These are phyloP conservation scores for Tipula lateralis DNA, from an alignment of 2,888 invertebrate genomes.

Conservation along the genomic window DNA sequence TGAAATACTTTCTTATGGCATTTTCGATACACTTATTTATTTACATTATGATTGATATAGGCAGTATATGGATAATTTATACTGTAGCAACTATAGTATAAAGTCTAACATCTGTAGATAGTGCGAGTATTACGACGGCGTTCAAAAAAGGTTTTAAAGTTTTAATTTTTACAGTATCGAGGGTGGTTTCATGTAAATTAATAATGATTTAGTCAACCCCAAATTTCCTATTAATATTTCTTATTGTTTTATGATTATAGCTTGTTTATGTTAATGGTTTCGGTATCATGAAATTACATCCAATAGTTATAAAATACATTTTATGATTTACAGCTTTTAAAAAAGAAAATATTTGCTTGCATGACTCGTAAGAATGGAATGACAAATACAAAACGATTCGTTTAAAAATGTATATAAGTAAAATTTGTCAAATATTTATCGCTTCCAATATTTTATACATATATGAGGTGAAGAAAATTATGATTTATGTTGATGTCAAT, in stretches of 20 bases:
- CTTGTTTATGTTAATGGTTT: not conserved
- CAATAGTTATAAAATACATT: not conserved
- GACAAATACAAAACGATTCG: not conserved
- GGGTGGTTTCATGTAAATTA: not conserved
- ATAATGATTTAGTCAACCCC: not conserved
- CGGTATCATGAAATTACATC: not conserved
- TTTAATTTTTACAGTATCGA: not conserved
- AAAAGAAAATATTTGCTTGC: not conserved
- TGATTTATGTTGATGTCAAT: not conserved
- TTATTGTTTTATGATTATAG: not conserved
- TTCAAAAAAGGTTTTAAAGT: not conserved
- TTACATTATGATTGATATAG: constrained; percentile 16
- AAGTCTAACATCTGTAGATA: not conserved
- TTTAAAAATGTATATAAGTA: not conserved
- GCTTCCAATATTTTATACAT: not conserved
- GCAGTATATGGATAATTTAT: not conserved
- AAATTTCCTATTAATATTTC: not conserved
- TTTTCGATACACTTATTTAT: not conserved
- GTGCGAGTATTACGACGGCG: not conserved
- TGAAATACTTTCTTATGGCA: not conserved
- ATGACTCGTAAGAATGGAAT: not conserved
- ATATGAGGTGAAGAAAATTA: not conserved
- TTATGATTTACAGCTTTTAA: not conserved
- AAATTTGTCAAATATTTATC: constrained; percentile 11
- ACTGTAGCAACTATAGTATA: not conserved